Conservation (phyloP, 2,113 vertebrate genomes). For the Hippocampus barbouri region DNA sequence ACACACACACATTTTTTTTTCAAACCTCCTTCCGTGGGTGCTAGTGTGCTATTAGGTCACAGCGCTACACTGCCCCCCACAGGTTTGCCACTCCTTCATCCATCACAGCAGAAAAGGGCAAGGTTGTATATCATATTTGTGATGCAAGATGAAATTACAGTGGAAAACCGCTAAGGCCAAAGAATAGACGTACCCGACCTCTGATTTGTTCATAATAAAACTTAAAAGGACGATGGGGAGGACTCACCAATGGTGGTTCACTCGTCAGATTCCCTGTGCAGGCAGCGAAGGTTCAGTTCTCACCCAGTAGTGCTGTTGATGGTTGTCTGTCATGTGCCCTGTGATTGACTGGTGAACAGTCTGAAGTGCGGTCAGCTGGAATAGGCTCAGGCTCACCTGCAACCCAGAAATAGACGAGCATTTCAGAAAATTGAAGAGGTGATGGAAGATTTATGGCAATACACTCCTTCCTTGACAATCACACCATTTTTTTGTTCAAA, state of each 20-base stretch:
- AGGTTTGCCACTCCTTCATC: constrained; percentile 20
- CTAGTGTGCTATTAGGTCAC: constrained; percentile 15
- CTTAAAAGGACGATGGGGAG: too few relatives aligned
- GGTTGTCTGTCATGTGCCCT: neutral
- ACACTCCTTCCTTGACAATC: too few relatives aligned
- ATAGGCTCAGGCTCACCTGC: too few relatives aligned
- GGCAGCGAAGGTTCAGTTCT: too few relatives aligned
- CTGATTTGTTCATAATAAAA: neutral
- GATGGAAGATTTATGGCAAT: too few relatives aligned
- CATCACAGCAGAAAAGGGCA: neutral
- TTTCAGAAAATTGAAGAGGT: too few relatives aligned
- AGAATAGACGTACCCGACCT: neutral
- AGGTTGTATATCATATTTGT: neutral
- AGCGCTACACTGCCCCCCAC: constrained; percentile 63
- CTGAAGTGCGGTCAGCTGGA: neutral
- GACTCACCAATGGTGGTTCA: neutral
- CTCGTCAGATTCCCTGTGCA: too few relatives aligned
- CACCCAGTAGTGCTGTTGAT: neutral
- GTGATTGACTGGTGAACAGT: neutral
- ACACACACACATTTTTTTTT: neutral
- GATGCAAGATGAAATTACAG: neutral
- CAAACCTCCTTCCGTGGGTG: neutral
- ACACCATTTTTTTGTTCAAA: too few relatives aligned
- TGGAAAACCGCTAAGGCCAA: neutral
- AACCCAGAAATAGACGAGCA: too few relatives aligned